Conservation (phyloP, 2,113 vertebrate species). For the Melanerpes aurifrons region DNA sequence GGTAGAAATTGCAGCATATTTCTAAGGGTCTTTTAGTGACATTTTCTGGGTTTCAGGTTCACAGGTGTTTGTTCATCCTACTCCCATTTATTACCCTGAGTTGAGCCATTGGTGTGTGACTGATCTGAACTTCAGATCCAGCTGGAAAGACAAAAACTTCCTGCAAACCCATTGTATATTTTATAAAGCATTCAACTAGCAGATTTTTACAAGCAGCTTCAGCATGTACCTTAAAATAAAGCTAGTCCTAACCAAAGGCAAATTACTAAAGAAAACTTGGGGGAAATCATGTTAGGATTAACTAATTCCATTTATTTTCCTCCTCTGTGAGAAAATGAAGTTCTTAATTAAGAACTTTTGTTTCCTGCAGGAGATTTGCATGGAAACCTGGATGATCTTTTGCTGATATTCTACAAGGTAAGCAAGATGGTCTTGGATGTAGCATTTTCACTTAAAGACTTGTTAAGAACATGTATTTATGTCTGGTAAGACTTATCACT, state of each 20-base stretch:
- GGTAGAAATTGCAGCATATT: background rate
- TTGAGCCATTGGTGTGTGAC: background rate
- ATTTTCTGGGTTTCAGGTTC: background rate
- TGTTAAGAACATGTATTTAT: background rate
- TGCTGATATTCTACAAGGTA: constrained; percentile 98
- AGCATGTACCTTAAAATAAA: background rate
- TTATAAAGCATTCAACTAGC: background rate
- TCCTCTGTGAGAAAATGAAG: background rate
- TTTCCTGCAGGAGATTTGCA: constrained; percentile 90
- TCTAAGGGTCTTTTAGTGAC: background rate
- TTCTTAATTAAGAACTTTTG: background rate
- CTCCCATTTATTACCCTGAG: background rate
- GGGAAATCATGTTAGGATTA: background rate
- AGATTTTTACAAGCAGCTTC: background rate
- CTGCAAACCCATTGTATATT: background rate
- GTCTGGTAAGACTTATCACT: background rate
- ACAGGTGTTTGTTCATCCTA: background rate
- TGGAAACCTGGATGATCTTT: constrained; percentile 92
- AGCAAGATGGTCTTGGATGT: background rate
- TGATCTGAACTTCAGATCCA: background rate
- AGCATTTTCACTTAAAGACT: constrained; percentile 1
- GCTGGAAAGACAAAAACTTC: background rate
- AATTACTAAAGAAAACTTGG: background rate
- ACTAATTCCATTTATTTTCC: background rate
- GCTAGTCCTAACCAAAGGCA: background rate